These are phyloP conservation scores for Pygoscelis adeliae DNA, from an alignment of 2,113 vertebrate genomes.

Conservation along the genomic window DNA sequence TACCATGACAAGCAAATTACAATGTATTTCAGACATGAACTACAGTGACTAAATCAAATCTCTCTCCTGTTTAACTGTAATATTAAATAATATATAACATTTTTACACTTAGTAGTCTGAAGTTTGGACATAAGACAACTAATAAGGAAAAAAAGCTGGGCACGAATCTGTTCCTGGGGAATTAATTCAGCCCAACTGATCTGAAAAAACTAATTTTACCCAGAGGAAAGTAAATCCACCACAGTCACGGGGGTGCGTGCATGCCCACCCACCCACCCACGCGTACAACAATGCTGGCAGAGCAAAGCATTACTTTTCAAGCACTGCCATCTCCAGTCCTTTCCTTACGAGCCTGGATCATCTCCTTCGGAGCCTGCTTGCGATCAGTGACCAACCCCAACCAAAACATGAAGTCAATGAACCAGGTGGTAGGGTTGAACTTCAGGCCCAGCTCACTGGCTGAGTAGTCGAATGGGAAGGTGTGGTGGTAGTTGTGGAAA, in stretches of 20 bases:
- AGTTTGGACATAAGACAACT: conserved; percentile 50
- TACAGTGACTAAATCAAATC: conserved; percentile 49
- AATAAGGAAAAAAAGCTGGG: neutral
- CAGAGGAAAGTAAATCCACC: conserved; percentile 3
- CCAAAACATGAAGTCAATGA: conserved; percentile 87
- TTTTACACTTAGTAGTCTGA: conserved; percentile 27
- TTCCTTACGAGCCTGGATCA: conserved; percentile 79
- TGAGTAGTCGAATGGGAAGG: conserved; percentile 85
- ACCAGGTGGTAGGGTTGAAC: conserved; percentile 85
- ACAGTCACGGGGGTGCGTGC: neutral
- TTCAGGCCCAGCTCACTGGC: conserved; percentile 82
- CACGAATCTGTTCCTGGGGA: neutral
- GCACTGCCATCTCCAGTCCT: conserved; percentile 80
- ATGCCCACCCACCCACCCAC: neutral
- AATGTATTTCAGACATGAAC: conserved; percentile 17
- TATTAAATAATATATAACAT: conserved; percentile 55
- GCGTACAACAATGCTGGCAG: neutral
- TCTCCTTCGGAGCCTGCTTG: conserved; percentile 72
- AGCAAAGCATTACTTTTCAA: neutral
- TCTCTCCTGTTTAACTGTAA: conserved; percentile 37
- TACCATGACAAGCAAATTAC: conserved; percentile 40
- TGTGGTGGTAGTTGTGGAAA: conserved; percentile 82
- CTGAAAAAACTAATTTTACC: neutral
- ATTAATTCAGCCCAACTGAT: neutral
- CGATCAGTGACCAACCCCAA: conserved; percentile 80